Evolutionary conservation across 2,888 invertebrate species (phyloP), one percentile per base, ranked within the genome.

Genomic region (Cactoblastis cactorum): DNA sequence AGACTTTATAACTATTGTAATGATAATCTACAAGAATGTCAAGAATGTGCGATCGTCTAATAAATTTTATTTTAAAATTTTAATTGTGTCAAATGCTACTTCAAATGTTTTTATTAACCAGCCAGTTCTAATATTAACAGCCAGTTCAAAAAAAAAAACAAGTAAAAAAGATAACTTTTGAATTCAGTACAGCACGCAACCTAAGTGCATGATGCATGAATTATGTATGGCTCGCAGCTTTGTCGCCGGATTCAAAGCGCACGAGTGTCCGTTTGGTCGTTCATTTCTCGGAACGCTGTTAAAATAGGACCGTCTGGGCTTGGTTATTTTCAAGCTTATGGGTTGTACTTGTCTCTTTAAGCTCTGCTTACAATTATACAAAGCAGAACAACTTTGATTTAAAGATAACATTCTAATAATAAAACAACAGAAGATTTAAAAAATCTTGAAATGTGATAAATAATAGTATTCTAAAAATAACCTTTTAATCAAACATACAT

Each of bases 161-260:
- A 39, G 12, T 14, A 12, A n/a, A 34, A n/a, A 34, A 34, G 12
- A 34, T 12, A 15, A 35, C 5, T 3, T 34, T 19, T 8, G 28
- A 32, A 49, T 49, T 35, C 43, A 48, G 34, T 45, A 28, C 28
- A 28, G 43, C 28, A 43, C 43, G 38, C 49, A 46, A 22, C 45
- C 15, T 32, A 17, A 37, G 43, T 35, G 38, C 35, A 46, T 41
- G 18, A 34, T 32, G 28, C 35, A 50, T 50, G 50, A 50, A 50
- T 50, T 12, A 50, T 49, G 35, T 15, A 50, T 50, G 43, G 17
- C 35, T 35, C 32, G 47, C 38, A 28, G 15, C 28, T 43, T 12
- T 43, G 43, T 43, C 43, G 28, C 43, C 28, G 43, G 22, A 43
- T 28, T 43, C 43, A 43, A 28, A 32, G 43, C 43, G 28, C 43